A percentile compares a stretch with the other conserved stretches of the same genome.
Conservation (phyloP, 1,140 invertebrate genomes). For the Zaprionus taronus region DNA sequence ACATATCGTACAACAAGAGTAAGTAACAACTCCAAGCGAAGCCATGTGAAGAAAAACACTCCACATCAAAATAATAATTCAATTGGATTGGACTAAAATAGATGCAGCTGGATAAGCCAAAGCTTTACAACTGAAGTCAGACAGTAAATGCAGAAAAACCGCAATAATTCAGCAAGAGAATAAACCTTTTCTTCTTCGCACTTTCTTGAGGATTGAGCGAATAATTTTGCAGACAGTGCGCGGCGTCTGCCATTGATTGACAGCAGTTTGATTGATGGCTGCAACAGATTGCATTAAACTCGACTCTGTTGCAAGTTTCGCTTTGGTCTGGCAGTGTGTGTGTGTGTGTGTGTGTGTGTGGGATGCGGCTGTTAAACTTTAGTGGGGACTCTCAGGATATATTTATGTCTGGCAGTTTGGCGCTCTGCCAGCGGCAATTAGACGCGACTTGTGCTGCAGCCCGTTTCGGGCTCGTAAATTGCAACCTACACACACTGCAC, state of each 20-base stretch:
- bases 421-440: conserved; percentile 69
- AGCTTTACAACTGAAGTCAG: not conserved
- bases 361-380: conserved; percentile 18
- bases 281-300: conserved; percentile 22
- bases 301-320: conserved; percentile 8
- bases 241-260: conserved; percentile 31
- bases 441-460: conserved; percentile 49
- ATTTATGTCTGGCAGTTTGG: conserved; percentile 51
- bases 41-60: not conserved
- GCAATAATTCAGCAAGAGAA: not conserved
- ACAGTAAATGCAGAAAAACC: not conserved
- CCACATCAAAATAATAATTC: not conserved
- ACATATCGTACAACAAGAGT: not conserved
- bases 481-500: conserved; percentile 51
- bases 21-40: not conserved
- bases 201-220: not conserved
- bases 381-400: conserved; percentile 17
- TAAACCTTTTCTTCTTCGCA: not conserved
- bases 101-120: not conserved
- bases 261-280: conserved; percentile 41
- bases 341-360: not conserved
- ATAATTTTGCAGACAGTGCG: not conserved
- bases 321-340: not conserved
- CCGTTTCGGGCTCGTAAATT: conserved; percentile 56
- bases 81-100: not conserved